phyloP scores from a whole-genome alignment of 2,888 invertebrate species.

The Selenia dentaria region DNA sequence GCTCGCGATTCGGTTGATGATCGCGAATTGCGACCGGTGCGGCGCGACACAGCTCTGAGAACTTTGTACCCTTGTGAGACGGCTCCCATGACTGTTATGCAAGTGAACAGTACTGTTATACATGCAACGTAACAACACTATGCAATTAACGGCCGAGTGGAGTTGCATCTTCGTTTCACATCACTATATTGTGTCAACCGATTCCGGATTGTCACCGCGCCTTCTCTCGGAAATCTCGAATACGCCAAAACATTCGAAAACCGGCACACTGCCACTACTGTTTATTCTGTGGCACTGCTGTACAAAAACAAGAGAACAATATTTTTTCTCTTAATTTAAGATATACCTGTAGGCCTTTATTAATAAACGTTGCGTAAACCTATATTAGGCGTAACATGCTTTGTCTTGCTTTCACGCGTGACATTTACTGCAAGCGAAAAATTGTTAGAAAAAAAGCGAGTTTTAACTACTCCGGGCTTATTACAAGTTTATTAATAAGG shows the following conservation, averaged over 20 bases:
- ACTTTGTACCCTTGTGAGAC: constrained; percentile 62
- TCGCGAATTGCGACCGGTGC: constrained; percentile 46
- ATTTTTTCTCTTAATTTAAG: too few species aligned
- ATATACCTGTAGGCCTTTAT: too few species aligned
- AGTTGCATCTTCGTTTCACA: constrained; percentile 43
- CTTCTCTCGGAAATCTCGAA: constrained; percentile 50
- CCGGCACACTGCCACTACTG: constrained; percentile 42
- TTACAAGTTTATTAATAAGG: too few species aligned
- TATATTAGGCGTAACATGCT: too few species aligned
- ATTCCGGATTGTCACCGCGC: constrained; percentile 32
- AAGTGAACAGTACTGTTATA: constrained; percentile 71
- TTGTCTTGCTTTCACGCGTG: too few species aligned
- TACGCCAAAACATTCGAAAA: constrained; percentile 56
- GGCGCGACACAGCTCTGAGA: constrained; percentile 52
- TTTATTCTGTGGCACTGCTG: too few species aligned
- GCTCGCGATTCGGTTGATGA: constrained; percentile 57
- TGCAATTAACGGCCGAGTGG: constrained; percentile 35
- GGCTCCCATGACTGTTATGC: constrained; percentile 72
- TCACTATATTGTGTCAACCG: constrained; percentile 18
- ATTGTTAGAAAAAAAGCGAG: too few species aligned
- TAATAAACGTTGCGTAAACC: too few species aligned
- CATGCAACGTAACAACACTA: constrained; percentile 70
- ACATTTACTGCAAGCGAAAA: too few species aligned
- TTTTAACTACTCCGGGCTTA: too few species aligned
- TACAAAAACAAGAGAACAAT: too few species aligned